Conservation (phyloP, 2,113 vertebrate genomes). For the Callipepla californica region DNA sequence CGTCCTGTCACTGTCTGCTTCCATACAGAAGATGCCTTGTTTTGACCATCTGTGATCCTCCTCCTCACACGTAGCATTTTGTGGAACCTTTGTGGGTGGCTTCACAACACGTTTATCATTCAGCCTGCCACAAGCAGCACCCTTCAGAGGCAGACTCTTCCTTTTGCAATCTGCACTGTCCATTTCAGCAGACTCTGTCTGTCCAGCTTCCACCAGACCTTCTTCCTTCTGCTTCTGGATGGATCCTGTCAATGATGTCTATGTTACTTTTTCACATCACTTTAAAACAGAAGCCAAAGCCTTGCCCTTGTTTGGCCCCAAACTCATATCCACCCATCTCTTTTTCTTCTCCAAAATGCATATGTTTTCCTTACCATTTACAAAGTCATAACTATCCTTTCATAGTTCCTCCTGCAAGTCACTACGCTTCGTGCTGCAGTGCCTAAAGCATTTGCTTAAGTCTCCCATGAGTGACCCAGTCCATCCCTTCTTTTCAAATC, state of each 20-base stretch:
- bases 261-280: not conserved
- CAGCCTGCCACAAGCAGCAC: not conserved
- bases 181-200: not conserved
- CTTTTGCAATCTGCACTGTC: constrained; percentile 27
- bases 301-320: not conserved
- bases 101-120: not conserved
- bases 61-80: constrained; percentile 6
- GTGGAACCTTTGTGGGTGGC: not conserved
- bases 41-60: constrained; percentile 8
- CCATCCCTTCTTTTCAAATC: not conserved
- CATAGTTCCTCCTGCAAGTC: not conserved
- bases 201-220: not conserved
- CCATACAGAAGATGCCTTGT: not conserved
- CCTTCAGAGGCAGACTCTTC: constrained; percentile 7
- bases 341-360: not conserved
- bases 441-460: not conserved
- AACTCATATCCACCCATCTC: not conserved
- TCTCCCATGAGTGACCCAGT: not conserved
- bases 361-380: not conserved
- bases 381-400: not conserved
- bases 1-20: not conserved
- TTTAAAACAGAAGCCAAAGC: constrained; percentile 23
- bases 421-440: not conserved
- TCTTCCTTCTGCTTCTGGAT: not conserved
- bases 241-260: constrained; percentile 51